Percentiles rank a stretch among this genome's conserved stretches.
Conservation (phyloP, 2,113 vertebrate species). For the Natator depressus region DNA sequence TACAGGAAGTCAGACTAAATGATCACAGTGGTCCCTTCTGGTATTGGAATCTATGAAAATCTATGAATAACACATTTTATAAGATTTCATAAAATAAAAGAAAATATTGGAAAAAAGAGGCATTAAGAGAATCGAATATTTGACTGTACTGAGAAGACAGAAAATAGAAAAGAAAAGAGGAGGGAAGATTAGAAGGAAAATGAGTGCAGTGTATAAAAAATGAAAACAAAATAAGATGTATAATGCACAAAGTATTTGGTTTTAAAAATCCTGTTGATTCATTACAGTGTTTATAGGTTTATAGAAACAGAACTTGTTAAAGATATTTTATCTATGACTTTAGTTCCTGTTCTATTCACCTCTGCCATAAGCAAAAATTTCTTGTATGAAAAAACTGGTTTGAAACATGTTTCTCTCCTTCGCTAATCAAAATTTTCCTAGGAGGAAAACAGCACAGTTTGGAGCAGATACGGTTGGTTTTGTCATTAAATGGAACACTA, state of each 20-base stretch:
- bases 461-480: neutral
- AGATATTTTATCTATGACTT: neutral
- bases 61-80: neutral
- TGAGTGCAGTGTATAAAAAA: neutral
- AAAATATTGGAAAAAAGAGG: neutral
- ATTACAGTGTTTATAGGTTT: neutral
- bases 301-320: neutral
- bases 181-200: neutral
- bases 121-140: neutral
- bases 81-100: neutral
- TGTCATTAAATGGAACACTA: slow-evolving; percentile 12
- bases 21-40: neutral
- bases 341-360: neutral
- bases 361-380: slow-evolving; percentile 15
- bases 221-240: neutral
- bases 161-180: neutral
- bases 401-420: neutral
- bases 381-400: neutral
- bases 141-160: neutral
- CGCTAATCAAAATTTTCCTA: slow-evolving; percentile 12
- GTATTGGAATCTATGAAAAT: neutral
- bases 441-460: slow-evolving; percentile 16
- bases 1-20: neutral
- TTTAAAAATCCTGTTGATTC: neutral
- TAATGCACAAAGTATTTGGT: neutral